Evolutionary conservation across 2,797 vertebrate species (phyloP).

Genomic region (Pogoniulus pusillus): DNA sequence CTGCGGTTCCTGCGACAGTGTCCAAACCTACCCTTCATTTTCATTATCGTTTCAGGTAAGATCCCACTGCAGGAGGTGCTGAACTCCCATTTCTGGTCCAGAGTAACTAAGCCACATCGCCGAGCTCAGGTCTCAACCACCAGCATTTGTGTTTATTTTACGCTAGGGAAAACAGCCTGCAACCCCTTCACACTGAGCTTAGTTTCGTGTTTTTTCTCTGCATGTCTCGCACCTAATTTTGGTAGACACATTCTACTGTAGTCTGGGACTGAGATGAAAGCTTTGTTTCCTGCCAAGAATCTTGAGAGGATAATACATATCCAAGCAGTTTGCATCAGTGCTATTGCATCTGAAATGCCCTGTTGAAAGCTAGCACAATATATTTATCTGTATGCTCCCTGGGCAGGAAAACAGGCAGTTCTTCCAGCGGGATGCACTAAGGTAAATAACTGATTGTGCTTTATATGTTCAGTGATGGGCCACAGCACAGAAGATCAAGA

Average conservation of each 20-base stretch:
- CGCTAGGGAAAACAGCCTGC: not conserved
- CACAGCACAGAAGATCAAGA: not conserved
- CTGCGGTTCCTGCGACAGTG: not conserved
- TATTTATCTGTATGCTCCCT: not conserved
- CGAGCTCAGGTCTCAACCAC: not conserved
- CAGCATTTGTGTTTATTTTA: not conserved
- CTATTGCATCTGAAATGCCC: not conserved
- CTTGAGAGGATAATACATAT: not conserved
- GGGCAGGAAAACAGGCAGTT: not conserved
- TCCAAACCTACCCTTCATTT: not conserved
- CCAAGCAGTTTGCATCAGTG: not conserved
- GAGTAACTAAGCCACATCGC: not conserved
- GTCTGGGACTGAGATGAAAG: not conserved
- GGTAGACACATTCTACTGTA: not conserved
- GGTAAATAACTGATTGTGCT: not conserved
- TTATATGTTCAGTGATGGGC: not conserved
- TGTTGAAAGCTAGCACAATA: not conserved
- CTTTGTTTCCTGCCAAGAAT: slow-evolving; percentile 25
- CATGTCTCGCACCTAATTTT: not conserved
- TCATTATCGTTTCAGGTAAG: not conserved
- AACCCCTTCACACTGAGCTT: not conserved
- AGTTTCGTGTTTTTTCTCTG: not conserved
- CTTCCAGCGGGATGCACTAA: not conserved
- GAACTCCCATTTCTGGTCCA: not conserved
- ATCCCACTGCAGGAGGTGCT: not conserved